A percentile compares a stretch with the other conserved stretches of the same genome.
Conservation (phyloP, 1,140 invertebrate genomes). For the Planococcus citri region DNA sequence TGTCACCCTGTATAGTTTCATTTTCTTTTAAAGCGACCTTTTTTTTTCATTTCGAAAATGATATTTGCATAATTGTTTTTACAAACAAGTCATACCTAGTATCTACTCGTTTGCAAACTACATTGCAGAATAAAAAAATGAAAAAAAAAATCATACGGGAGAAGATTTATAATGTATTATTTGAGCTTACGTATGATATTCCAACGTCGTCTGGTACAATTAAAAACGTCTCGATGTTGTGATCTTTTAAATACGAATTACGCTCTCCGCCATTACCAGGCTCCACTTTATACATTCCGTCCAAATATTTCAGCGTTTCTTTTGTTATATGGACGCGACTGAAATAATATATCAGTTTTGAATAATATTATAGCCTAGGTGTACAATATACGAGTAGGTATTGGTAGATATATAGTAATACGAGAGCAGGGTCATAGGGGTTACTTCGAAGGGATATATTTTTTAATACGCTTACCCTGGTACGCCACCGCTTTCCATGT, state of each 20-base stretch:
- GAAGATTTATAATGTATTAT: not conserved
- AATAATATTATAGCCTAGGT: too few relatives aligned
- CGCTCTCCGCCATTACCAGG: constrained; percentile 69
- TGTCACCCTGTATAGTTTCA: not conserved
- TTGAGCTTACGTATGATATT: constrained; percentile 9
- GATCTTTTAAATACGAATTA: constrained; percentile 75
- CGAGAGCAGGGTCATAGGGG: too few relatives aligned
- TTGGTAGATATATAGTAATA: too few relatives aligned
- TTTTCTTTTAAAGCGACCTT: too few relatives aligned
- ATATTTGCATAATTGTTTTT: too few relatives aligned
- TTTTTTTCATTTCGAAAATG: too few relatives aligned
- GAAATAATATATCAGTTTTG: constrained; percentile 21
- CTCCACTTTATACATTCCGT: constrained; percentile 79
- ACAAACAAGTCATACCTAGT: too few relatives aligned
- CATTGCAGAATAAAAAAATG: not conserved
- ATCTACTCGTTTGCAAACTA: too few relatives aligned
- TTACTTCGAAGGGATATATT: too few relatives aligned
- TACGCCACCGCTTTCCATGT: constrained; percentile 90
- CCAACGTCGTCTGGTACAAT: constrained; percentile 48
- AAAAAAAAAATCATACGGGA: not conserved
- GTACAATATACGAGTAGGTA: too few relatives aligned
- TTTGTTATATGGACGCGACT: constrained; percentile 90
- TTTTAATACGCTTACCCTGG: constrained; percentile 53
- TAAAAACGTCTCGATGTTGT: constrained; percentile 85
- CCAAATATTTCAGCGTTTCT: constrained; percentile 73